Evolutionary conservation across 2,888 invertebrate species (phyloP), one percentile per base, ranked within the genome.

Genomic region (Spisula solida): DNA sequence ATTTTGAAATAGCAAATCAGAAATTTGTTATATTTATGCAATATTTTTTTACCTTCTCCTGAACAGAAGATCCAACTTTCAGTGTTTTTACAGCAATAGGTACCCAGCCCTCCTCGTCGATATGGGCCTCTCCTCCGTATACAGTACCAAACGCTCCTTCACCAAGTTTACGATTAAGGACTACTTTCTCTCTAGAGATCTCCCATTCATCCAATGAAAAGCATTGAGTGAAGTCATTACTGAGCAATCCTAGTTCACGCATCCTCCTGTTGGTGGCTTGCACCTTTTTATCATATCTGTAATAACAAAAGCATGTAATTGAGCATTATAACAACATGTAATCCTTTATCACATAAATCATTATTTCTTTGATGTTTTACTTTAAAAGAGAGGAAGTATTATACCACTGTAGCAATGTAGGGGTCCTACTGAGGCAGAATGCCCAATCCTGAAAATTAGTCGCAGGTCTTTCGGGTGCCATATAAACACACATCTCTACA

Each of bases 81-180:
- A 99, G 97, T 0, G 99, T 98, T 96, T 99, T 99, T 0, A 99
- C 96, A 48, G 97, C 97, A 0, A 96, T 96, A 47, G 96, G 96
- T 48, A 95, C 95, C 98, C 99, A 99, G 79, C 98, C 98, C 90
- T 97, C 97, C 16, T 97, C 97, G 34, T 97, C 97, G 86, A 98
- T 97, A 93, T 98, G 97, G 1, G 98, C 98, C 97, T 99, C 99
- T 0, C 99, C 99, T 56, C 98, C 98, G 96, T 98, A 99, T 0
- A 99, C 99, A 0, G 98, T 98, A 12, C 99, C 99, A 96, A 99
- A 99, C 0, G 99, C 99, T 25, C 99, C 99, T 96, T 98, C 98
- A 98, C 99, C 95, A 25, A 96, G 93, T 86, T 95, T 96, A 51
- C 96, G 34, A 91, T 96, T 96, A 8, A 96, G 94, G 31, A 98